Base-by-base conservation (phyloP, 2,113 vertebrate species). In the Elaphurus davidianus region DNA sequence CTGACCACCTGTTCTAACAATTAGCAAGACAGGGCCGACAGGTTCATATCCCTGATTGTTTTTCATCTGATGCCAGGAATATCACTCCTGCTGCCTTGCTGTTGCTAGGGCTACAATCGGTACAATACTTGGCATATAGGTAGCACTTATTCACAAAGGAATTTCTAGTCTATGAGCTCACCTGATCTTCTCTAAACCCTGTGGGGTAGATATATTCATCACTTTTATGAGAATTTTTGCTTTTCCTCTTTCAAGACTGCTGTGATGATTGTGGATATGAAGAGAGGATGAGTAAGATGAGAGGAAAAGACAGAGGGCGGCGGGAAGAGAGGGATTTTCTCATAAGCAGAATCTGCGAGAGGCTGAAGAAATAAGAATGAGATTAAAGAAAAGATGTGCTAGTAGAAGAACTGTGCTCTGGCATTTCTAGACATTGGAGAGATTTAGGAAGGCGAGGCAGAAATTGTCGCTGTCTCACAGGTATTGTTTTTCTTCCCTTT, bases 31-130 rank as follows among this genome's bases (percentile, higher is more conserved):
- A 74, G 74, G 43, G 50, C 36, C 27, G 62, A 59, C 60, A 97
- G 64, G 12, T 64, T 74, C 95, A 30, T 50, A 85, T 95, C 40
- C 55, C 25, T 88, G 59, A 96, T 50, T 83, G 27, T 9, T 79
- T 97, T 96, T 93, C 67, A 87, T 92, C 79, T 79, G 43, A 45
- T 92, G 40, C 67, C 96, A 97, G 84, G 43, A 96, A 93, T 78
- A 74, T 23, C 54, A 52, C 6, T 36, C 50, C 67, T 96, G 43
- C 50, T 91, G 12, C 50, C 50, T 82, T 91, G 47, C 54, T 59
- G 59, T 50, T 81, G 40, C 45, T 54, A 50, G 62, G 71, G 57
- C 33, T 78, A 93, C 9, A n/a, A 43, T 33, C 11, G 21, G 23
- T 47, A 64, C 28, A 59, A n/a, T 67, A 62, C 13, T 87, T 82